Base-by-base conservation (phyloP, 2,888 invertebrate genomes). In the Rutpela maculata region DNA sequence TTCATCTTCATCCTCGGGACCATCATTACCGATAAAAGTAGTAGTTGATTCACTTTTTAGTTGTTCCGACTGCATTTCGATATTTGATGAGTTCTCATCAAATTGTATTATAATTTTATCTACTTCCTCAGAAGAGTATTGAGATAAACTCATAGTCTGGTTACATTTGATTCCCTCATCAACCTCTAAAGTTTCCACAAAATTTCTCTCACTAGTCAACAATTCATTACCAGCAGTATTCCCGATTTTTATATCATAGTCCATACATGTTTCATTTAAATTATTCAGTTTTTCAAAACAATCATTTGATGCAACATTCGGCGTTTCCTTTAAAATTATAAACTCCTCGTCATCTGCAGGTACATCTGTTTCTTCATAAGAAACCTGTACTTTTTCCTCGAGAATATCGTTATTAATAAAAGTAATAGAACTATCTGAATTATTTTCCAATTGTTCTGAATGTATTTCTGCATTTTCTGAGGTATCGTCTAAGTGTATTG, bases 61-160 rank as follows among this genome's bases (percentile, higher is more conserved):
- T 35, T 35, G 31, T 35, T 7, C 31, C 7, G 31, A 0, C 31
- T 35, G 31, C 0, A 35, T 35, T 0, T 35, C 31, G 2, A 35
- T 35, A 35, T 6, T 7, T 35, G 31, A 9, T 9, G 31, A 9
- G 7, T 35, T 9, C 7, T 35, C 31, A 7, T 35, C 31, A 35
- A 35, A 35, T 9, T 35, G 7, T 6, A 81, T 79, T 31, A 87
- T 86, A n/a, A 84, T 85, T 76, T 81, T 76, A 10, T 82, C 80
- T 5, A 88, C 86, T 71, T 82, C 82, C 31, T 83, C 81, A 7
- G 79, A 60, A n/a, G 84, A 74, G 78, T 81, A 85, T 31, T 85
- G 83, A 57, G 80, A 67, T 50, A 84, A 78, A 26, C 83, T 77
- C 63, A 77, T 50, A 9, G 63, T 80, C 69, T 82, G 76, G 26